Conservation (phyloP, 2,113 vertebrate species). For the Ptyas mucosa region DNA sequence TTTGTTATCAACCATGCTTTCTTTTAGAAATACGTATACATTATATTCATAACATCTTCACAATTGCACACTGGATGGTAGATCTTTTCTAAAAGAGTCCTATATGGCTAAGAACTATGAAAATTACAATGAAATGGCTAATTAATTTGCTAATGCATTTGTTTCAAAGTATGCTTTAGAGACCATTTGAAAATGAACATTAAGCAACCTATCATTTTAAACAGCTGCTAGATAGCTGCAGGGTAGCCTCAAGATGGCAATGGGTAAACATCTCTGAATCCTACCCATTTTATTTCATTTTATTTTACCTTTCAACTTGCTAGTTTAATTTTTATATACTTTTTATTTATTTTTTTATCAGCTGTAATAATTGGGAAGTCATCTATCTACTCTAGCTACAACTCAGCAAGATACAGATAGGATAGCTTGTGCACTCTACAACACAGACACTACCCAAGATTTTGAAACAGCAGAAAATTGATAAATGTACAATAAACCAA, state of each 20-base stretch:
- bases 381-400: neutral
- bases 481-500: neutral
- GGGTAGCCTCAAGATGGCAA: too few relatives aligned
- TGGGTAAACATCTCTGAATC: too few relatives aligned
- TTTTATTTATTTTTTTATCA: too few relatives aligned
- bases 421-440: neutral
- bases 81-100: conserved; percentile 25
- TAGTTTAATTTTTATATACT: too few relatives aligned
- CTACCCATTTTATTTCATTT: too few relatives aligned
- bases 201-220: conserved; percentile 62
- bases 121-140: conserved; percentile 56
- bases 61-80: conserved; percentile 11
- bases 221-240: conserved; percentile 41
- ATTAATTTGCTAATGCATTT: conserved; percentile 63
- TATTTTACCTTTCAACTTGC: too few relatives aligned
- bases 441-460: neutral
- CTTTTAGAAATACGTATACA: neutral
- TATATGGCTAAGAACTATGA: conserved; percentile 56
- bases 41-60: neutral
- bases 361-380: neutral
- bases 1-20: neutral
- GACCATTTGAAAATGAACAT: conserved; percentile 57
- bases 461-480: neutral
- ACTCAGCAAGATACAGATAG: neutral
- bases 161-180: conserved; percentile 49